Base-by-base conservation (phyloP, 2,888 invertebrate genomes). In the Sphaeridia pumilis region DNA sequence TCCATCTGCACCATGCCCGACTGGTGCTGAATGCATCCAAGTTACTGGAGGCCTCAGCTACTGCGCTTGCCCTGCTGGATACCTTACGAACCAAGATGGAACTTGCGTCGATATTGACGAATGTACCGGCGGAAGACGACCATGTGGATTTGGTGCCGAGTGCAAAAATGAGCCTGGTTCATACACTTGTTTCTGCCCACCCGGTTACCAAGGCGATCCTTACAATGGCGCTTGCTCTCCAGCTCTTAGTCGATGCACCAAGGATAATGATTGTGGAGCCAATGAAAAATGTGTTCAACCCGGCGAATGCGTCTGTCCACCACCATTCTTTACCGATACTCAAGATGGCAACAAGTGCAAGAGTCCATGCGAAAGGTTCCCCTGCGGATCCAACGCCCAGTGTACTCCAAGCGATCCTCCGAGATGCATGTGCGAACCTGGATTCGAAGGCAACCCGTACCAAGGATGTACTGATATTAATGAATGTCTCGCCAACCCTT, bases 211-310 rank as follows among this genome's bases (percentile, higher is more conserved):
- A 36, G 56, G 56, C 2, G 56, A 56, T 42, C 49, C 86, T 1
- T 82, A 84, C 69, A 81, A 84, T 53, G 86, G 85, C 1, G 76
- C 85, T 21, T 92, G 92, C 68, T 78, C 85, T 2, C 80, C 85
- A 10, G 84, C 84, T 54, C 87, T 86, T 69, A 82, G 86, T 60
- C 78, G 83, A 58, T 92, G 90, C 67, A 78, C 83, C 2, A 81
- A 78, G 58, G 87, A 90, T 67, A 79, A 78, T 52, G 89, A 90
- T 68, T 92, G 92, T 68, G 80, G 80, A 50, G 70, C 82, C 0
- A 90, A 92, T 68, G 89, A 92, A 71, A 85, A 86, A 70, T 92
- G 92, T 69, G 82, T 89, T 25, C 86, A 90, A 69, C 89, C 89
- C 1, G 90, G 90, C 1, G 84, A 87, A 71, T 92, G 92, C 67